Evolutionary conservation across 2,888 invertebrate species (phyloP).

Genomic region (Plebejus anna): DNA sequence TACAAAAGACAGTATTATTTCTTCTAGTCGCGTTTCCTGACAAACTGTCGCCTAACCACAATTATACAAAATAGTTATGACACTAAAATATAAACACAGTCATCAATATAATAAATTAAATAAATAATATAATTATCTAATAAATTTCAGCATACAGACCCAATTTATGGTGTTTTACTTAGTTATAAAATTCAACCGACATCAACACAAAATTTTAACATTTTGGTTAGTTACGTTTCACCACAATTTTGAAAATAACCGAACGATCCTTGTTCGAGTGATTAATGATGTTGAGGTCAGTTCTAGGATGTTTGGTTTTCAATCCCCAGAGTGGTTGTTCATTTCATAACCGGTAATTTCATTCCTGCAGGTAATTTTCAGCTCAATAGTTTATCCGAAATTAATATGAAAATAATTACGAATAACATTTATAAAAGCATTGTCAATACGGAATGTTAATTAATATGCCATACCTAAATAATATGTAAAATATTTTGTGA

Average conservation of each 20-base stretch:
- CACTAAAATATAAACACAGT: too few species aligned
- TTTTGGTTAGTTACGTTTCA: neutral
- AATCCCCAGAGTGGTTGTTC: constrained; percentile 7
- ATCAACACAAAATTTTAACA: neutral
- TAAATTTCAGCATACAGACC: neutral
- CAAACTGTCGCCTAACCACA: too few species aligned
- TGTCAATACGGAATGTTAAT: constrained; percentile 6
- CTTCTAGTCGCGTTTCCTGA: too few species aligned
- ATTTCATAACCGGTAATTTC: constrained; percentile 1
- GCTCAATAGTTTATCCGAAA: constrained; percentile 14
- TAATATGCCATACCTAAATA: constrained; percentile 12
- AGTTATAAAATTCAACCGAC: neutral
- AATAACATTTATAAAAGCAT: constrained; percentile 22
- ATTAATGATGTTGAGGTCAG: neutral
- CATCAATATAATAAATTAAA: neutral
- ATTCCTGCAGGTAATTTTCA: constrained; percentile 12
- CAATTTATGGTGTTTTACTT: neutral
- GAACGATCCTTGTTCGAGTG: neutral
- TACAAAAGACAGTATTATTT: neutral
- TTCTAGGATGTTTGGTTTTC: neutral
- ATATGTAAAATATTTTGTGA: constrained; percentile 9
- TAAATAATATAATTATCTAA: neutral
- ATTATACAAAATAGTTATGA: too few species aligned
- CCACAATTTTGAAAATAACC: neutral
- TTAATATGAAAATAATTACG: constrained; percentile 18